Evolutionary conservation across 2,113 vertebrate species (phyloP).

Genomic region (Scatophagus argus): DNA sequence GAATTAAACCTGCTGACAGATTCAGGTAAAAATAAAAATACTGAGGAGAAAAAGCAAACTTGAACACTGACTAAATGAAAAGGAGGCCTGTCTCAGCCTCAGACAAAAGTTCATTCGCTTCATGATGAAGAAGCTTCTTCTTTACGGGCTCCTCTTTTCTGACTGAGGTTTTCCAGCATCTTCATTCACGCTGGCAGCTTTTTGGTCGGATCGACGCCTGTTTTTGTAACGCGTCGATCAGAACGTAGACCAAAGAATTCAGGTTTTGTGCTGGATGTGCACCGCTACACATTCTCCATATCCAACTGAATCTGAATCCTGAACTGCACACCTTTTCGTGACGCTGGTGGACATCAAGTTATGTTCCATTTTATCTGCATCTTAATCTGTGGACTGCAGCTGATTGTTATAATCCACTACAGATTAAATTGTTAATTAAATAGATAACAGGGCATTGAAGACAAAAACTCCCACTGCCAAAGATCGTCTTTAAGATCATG

Average conservation of each 20-base stretch:
- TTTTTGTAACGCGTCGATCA: no score
- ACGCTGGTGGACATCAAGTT: not conserved
- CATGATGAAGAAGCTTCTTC: no score
- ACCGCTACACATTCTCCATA: not conserved
- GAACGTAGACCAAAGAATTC: no score
- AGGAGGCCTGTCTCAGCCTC: no score
- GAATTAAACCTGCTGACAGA: no score
- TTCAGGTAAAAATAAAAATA: no score
- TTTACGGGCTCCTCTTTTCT: not conserved
- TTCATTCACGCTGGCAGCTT: not conserved
- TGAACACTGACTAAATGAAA: no score
- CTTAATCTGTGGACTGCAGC: not conserved
- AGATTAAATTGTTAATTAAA: not conserved
- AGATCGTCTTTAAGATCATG: no score
- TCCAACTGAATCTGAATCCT: not conserved
- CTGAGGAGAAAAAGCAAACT: no score
- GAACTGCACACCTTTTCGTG: not conserved
- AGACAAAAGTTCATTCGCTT: no score
- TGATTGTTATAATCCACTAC: not conserved
- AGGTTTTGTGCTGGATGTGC: not conserved
- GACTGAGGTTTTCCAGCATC: not conserved
- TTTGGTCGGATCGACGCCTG: not conserved
- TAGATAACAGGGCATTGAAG: not conserved
- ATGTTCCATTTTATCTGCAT: not conserved
- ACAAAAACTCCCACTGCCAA: no score